These are phyloP conservation scores for Protaetia brevitarsis DNA, from an alignment of 1,140 invertebrate genomes.

Conservation along the genomic window DNA sequence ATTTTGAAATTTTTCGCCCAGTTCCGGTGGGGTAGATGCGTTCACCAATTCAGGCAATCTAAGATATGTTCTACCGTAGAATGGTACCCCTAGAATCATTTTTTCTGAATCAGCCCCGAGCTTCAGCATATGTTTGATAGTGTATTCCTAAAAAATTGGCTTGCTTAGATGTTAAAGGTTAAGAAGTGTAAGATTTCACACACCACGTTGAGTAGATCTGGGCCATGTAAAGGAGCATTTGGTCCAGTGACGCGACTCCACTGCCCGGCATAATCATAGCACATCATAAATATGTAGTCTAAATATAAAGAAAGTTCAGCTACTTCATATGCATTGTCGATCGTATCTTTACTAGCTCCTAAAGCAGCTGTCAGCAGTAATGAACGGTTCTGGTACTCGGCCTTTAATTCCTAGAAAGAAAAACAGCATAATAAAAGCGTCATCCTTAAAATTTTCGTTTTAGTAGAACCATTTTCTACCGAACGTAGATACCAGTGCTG, in stretches of 20 bases:
- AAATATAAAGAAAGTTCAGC: conserved; percentile 63
- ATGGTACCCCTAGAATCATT: not conserved
- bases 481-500: too few species aligned
- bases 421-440: too few species aligned
- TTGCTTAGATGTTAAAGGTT: conserved; percentile 31
- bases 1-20: conserved; percentile 50
- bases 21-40: conserved; percentile 42
- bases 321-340: conserved; percentile 70
- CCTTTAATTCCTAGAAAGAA: conserved; percentile 55
- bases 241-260: conserved; percentile 71
- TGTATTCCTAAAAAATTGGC: conserved; percentile 56
- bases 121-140: conserved; percentile 65
- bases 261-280: conserved; percentile 80
- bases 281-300: conserved; percentile 80
- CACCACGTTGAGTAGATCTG: conserved; percentile 58
- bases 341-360: conserved; percentile 62
- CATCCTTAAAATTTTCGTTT: too few species aligned
- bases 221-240: conserved; percentile 60
- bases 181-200: conserved; percentile 34
- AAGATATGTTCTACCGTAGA: not conserved
- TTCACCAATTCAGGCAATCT: conserved; percentile 28
- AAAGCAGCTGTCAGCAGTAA: conserved; percentile 68
- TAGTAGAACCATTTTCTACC: too few species aligned
- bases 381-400: conserved; percentile 54
- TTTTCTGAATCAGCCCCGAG: conserved; percentile 52